Evolutionary conservation across 1,140 invertebrate genomes (phyloP).

Genomic region (Drosophila carrolli): DNA sequence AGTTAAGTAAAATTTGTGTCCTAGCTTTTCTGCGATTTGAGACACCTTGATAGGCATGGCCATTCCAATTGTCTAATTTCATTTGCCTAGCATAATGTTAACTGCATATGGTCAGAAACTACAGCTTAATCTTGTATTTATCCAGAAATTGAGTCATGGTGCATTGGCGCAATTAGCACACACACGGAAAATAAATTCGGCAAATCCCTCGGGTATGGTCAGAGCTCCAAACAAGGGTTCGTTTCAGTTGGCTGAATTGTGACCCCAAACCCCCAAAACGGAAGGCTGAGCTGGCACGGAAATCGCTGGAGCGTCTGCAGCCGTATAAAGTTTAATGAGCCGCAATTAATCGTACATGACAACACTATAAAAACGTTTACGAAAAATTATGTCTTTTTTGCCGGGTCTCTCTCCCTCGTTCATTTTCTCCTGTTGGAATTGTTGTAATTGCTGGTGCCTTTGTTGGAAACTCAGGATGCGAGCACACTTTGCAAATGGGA

Average conservation of each 20-base stretch:
- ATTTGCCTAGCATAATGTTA: neutral
- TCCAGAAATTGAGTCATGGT: slow-evolving; percentile 9
- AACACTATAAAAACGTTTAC: slow-evolving; percentile 81
- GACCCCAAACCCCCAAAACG: slow-evolving; percentile 6
- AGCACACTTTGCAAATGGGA: slow-evolving; percentile 8
- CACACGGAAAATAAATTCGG: slow-evolving; percentile 32
- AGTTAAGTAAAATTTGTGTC: too few relatives aligned
- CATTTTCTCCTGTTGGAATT: slow-evolving; percentile 10
- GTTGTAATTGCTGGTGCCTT: slow-evolving; percentile 55
- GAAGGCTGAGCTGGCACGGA: slow-evolving; percentile 28
- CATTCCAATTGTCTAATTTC: neutral
- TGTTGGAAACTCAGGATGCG: slow-evolving; percentile 24
- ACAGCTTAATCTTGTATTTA: neutral
- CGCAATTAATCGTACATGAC: slow-evolving; percentile 81
- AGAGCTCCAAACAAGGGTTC: slow-evolving; percentile 39
- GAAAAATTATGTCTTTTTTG: slow-evolving; percentile 70
- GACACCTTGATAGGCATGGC: neutral
- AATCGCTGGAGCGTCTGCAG: slow-evolving; percentile 69
- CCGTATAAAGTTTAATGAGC: slow-evolving; percentile 78
- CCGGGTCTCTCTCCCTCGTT: neutral
- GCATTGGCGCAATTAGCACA: slow-evolving; percentile 42
- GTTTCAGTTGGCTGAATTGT: slow-evolving; percentile 46
- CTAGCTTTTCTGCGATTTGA: neutral
- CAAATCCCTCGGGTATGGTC: slow-evolving; percentile 31
- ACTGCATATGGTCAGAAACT: neutral